Conservation (phyloP, 2,113 vertebrate genomes). For the Crotophaga sulcirostris region DNA sequence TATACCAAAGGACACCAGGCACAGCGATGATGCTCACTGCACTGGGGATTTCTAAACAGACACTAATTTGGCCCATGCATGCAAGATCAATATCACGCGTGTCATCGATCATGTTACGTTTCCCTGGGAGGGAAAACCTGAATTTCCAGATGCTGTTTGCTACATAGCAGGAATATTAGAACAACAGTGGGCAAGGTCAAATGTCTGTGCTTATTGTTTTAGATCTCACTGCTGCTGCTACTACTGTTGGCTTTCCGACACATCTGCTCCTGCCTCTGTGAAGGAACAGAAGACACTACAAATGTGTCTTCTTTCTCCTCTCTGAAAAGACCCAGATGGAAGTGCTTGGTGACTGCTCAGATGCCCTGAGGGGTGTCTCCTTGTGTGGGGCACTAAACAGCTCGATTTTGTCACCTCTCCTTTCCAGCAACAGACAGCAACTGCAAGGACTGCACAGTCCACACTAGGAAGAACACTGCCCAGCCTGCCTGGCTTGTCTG, state of each 20-base stretch:
- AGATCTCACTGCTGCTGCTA: neutral
- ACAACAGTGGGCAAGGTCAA: neutral
- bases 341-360: neutral
- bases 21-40: rapidly evolving
- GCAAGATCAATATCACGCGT: neutral
- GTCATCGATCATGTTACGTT: neutral
- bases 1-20: neutral
- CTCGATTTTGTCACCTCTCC: neutral
- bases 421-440: neutral
- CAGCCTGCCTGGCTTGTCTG: neutral
- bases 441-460: neutral
- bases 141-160: constrained; percentile 24
- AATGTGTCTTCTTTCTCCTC: neutral
- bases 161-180: neutral
- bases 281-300: neutral
- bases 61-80: neutral
- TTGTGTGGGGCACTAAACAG: neutral
- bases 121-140: neutral
- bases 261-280: rapidly evolving
- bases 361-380: neutral
- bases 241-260: neutral
- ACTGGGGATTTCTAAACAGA: neutral
- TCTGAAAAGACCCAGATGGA: neutral
- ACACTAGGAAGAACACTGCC: neutral
- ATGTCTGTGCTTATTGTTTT: neutral